Evolutionary conservation across 1,140 invertebrate genomes (phyloP).

Genomic region (Sarcophaga peregrina): DNA sequence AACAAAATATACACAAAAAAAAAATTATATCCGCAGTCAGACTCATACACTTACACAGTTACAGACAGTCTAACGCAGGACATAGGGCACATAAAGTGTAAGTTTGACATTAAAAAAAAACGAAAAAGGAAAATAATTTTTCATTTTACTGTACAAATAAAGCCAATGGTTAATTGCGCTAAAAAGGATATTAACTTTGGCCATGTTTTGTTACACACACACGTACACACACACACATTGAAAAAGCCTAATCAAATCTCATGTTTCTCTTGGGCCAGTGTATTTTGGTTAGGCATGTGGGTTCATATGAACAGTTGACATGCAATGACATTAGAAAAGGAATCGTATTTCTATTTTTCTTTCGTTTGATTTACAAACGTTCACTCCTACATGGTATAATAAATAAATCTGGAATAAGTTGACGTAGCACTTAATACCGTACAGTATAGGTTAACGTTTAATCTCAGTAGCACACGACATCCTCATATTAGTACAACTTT

Average conservation of each 20-base stretch:
- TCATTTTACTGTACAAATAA: conserved; percentile 12
- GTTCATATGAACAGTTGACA: conserved; percentile 14
- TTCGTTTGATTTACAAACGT: no score
- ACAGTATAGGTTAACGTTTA: no score
- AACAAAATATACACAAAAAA: not conserved
- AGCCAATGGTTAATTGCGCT: conserved; percentile 40
- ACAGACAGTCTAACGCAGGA: not conserved
- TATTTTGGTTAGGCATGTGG: not conserved
- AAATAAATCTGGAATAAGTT: no score
- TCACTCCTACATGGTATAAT: no score
- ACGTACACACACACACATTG: not conserved
- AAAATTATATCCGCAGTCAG: not conserved
- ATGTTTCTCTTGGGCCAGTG: not conserved
- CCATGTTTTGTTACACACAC: conserved; percentile 11
- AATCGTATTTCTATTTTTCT: not conserved
- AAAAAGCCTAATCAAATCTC: not conserved
- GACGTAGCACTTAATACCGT: no score
- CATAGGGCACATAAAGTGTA: conserved; percentile 3
- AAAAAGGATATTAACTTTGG: conserved; percentile 38
- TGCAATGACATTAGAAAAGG: not conserved
- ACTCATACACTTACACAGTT: not conserved
- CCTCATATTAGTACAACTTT: no score
- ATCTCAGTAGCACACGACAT: no score
- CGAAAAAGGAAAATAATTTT: not conserved
- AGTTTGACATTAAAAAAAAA: conserved; percentile 31